phyloP scores from a whole-genome alignment of 2,797 vertebrate species.

The Kryptopterus vitreolus region DNA sequence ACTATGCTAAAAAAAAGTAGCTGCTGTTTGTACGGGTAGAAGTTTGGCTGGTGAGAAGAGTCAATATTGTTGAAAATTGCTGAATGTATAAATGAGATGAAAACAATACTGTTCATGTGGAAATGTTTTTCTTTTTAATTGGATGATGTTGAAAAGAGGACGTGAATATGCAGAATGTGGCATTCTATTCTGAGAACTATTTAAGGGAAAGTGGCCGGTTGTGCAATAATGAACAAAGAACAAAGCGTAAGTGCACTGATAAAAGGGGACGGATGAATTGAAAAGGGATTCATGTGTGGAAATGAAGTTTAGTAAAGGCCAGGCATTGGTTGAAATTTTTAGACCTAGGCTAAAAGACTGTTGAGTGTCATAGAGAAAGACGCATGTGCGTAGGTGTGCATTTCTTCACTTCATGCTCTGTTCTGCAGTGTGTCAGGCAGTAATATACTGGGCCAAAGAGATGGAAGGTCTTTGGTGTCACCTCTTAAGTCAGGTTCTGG shows the following conservation, averaged over 20 bases:
- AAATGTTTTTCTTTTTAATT: background rate
- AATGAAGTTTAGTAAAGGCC: conserved; percentile 25
- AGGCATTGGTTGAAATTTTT: background rate
- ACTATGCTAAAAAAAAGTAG: background rate
- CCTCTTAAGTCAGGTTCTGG: conserved; percentile 4
- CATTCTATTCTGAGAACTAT: background rate
- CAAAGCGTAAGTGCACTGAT: background rate
- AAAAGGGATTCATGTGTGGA: conserved; percentile 12
- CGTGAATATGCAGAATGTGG: background rate
- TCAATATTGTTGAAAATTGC: background rate
- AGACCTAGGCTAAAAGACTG: conserved; percentile 26
- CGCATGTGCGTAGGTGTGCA: background rate
- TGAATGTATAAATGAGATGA: background rate
- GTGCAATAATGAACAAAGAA: background rate
- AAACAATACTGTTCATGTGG: background rate
- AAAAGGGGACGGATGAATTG: background rate
- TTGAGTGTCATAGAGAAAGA: background rate
- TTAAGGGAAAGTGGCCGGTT: background rate
- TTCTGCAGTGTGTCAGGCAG: conserved; percentile 37
- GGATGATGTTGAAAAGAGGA: background rate
- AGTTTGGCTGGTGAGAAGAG: background rate
- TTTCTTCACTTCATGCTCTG: conserved; percentile 13
- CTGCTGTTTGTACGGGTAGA: background rate
- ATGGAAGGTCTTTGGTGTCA: background rate
- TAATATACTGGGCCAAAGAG: conserved; percentile 26